phyloP scores from a whole-genome alignment of 1,140 invertebrate species.

The Grapholita molesta region DNA sequence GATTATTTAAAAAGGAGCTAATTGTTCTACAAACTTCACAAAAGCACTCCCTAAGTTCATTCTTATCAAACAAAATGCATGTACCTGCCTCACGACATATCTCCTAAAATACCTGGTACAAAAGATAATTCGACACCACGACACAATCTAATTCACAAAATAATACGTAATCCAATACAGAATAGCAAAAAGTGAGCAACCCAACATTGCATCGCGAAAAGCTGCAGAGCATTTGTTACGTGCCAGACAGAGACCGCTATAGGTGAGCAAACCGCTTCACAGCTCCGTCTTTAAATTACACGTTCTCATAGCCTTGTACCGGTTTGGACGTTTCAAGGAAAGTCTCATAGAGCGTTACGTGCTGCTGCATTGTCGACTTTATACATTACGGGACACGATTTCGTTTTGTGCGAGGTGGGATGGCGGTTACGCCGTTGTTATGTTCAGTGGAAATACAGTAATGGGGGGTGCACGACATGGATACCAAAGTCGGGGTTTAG shows the following conservation, averaged over 20 bases:
- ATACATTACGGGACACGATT: conserved; percentile 5
- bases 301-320: conserved; percentile 76
- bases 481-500: conserved; percentile 74
- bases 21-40: conserved; percentile 15
- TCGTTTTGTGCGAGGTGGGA: conserved; percentile 14
- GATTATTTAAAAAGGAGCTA: neutral
- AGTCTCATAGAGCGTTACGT: conserved; percentile 22
- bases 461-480: conserved; percentile 75
- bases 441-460: conserved; percentile 64
- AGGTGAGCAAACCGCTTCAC: conserved; percentile 27
- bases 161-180: conserved; percentile 74
- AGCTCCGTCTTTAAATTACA: conserved; percentile 76
- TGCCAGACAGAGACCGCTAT: conserved; percentile 49
- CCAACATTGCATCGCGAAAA: conserved; percentile 49
- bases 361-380: conserved; percentile 26
- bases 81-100: conserved; percentile 52
- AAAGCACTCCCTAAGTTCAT: conserved; percentile 9
- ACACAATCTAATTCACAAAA: conserved; percentile 75
- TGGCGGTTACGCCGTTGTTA: conserved; percentile 35
- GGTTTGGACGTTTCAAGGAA: conserved; percentile 30
- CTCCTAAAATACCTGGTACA: conserved; percentile 55
- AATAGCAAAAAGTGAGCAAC: conserved; percentile 74
- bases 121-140: conserved; percentile 67
- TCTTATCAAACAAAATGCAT: conserved; percentile 21
- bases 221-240: conserved; percentile 36